Percentiles rank a stretch among this genome's conserved stretches.
phyloP scores from a whole-genome alignment of 2,797 vertebrate genomes.

The Mormyrops boulengeri region DNA sequence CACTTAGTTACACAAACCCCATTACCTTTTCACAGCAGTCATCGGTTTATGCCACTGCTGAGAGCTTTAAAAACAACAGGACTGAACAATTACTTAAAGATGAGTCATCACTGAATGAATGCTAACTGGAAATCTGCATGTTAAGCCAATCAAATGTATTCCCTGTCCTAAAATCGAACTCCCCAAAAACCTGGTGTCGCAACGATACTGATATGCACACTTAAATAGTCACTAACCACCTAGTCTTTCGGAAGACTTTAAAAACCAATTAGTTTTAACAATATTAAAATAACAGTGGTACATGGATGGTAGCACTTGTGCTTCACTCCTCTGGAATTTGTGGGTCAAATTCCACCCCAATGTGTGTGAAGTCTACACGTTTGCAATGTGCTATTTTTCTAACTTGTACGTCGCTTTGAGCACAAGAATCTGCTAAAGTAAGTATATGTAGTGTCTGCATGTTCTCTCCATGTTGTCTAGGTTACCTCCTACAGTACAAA shows the following conservation, averaged over 20 bases:
- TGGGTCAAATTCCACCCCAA: not conserved
- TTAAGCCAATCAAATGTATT: not conserved
- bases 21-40: not conserved
- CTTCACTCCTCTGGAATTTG: not conserved
- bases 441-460: not conserved
- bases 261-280: not conserved
- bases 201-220: not conserved
- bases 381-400: not conserved
- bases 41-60: not conserved
- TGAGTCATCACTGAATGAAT: not conserved
- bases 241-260: not conserved
- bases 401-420: not conserved
- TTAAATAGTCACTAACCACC: not conserved
- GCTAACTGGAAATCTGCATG: not conserved
- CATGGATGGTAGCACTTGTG: not conserved
- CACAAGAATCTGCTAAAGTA: not conserved
- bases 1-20: not conserved
- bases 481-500: not conserved
- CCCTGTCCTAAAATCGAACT: not conserved
- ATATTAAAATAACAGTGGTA: not conserved
- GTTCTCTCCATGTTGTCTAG: not conserved
- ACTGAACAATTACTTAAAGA: not conserved
- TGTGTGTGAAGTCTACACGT: not conserved
- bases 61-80: not conserved
- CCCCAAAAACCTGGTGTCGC: not conserved